Evolutionary conservation across 2,113 vertebrate species (phyloP).

Genomic region (Asarcornis scutulata): DNA sequence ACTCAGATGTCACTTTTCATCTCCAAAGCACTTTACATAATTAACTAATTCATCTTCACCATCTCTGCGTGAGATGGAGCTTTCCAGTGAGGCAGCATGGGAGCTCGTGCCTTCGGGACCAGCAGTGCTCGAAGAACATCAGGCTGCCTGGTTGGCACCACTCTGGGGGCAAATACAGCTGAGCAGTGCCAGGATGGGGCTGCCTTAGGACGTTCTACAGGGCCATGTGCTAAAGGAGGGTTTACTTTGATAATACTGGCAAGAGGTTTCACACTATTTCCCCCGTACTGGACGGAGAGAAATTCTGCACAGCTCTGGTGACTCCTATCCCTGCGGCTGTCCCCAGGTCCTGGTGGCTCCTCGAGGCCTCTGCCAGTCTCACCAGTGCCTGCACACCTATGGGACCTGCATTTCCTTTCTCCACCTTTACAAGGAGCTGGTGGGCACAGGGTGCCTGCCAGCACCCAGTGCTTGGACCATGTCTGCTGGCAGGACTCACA

Average conservation of each 20-base stretch:
- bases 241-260: neutral
- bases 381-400: too few relatives aligned
- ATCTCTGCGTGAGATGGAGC: neutral
- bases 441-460: neutral
- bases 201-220: too few relatives aligned
- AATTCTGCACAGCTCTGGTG: neutral
- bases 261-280: rapidly evolving
- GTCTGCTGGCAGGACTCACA: neutral
- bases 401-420: neutral
- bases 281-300: rapidly evolving
- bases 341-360: neutral
- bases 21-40: conserved; percentile 44
- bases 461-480: neutral
- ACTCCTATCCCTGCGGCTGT: neutral
- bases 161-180: neutral
- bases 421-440: neutral
- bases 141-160: neutral
- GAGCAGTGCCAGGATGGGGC: too few relatives aligned
- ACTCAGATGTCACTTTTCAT: conserved; percentile 48
- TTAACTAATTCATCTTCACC: conserved; percentile 37
- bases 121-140: neutral
- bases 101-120: neutral
- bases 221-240: neutral
- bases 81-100: neutral
- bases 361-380: neutral